Conservation (phyloP, 2,797 vertebrate genomes). For the Anas capensis region DNA sequence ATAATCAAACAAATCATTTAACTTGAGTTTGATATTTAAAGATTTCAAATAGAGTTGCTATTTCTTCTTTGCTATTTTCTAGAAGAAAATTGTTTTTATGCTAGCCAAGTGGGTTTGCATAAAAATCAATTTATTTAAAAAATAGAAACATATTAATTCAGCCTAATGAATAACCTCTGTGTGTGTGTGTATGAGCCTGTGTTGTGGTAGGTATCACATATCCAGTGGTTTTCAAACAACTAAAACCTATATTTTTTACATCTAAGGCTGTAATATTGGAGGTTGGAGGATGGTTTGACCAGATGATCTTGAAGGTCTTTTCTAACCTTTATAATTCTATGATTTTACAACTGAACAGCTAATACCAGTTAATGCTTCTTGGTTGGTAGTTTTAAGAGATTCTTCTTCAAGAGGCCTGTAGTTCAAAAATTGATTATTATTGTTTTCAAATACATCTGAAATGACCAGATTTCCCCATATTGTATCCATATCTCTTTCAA, state of each 20-base stretch:
- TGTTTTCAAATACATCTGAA: neutral
- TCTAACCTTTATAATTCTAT: too few relatives aligned
- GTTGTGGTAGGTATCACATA: neutral
- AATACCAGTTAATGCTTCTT: neutral
- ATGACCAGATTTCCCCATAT: neutral
- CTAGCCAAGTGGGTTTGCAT: neutral
- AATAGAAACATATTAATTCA: neutral
- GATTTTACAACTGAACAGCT: neutral
- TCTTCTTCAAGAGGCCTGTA: neutral
- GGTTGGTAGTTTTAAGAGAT: neutral
- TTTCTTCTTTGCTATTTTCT: neutral
- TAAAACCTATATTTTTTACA: neutral
- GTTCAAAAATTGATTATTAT: neutral
- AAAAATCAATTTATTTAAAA: neutral
- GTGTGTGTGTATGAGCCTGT: neutral
- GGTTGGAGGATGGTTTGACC: too few relatives aligned
- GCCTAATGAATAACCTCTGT: neutral
- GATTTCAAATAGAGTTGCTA: neutral
- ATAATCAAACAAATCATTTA: constrained; percentile 60
- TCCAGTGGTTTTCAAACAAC: neutral
- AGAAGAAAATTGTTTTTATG: neutral
- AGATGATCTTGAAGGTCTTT: too few relatives aligned
- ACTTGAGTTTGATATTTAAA: constrained; percentile 22
- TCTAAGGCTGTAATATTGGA: neutral
- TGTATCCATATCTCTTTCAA: neutral